Percentiles rank a stretch among this genome's conserved stretches.
Evolutionary conservation across 1,140 invertebrate genomes (phyloP).

Genomic region (Drosophila pruinosa): DNA sequence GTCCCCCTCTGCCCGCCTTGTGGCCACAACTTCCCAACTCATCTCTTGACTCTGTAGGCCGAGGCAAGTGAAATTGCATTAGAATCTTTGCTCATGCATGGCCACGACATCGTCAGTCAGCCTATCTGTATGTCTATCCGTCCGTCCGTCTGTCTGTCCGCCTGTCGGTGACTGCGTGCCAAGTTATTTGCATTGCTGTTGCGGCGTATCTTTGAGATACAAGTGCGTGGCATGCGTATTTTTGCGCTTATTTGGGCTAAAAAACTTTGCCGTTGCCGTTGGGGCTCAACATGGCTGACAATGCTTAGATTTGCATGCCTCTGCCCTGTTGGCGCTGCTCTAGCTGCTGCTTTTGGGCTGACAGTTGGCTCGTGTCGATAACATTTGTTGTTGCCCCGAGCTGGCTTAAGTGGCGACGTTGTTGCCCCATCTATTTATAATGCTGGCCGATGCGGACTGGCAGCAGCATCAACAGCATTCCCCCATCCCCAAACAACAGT

Average conservation of each 20-base stretch:
- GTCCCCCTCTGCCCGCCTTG: neutral
- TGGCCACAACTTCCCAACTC: slow-evolving; percentile 7
- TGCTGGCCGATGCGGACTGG: slow-evolving; percentile 43
- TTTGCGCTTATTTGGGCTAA: slow-evolving; percentile 81
- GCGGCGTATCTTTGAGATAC: slow-evolving; percentile 61
- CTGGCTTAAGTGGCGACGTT: slow-evolving; percentile 72
- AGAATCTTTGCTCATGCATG: slow-evolving; percentile 76
- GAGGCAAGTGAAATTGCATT: slow-evolving; percentile 68
- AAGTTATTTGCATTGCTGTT: slow-evolving; percentile 76
- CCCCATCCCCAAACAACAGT: neutral
- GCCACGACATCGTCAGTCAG: slow-evolving; percentile 39
- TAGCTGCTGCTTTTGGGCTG: slow-evolving; percentile 36
- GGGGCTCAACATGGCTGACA: slow-evolving; percentile 71
- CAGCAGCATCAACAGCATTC: neutral
- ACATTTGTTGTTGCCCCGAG: slow-evolving; percentile 62
- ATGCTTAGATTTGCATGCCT: slow-evolving; percentile 71
- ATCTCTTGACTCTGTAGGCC: neutral
- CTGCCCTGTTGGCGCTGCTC: slow-evolving; percentile 7
- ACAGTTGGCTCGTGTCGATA: slow-evolving; percentile 81
- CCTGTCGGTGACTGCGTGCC: slow-evolving; percentile 52
- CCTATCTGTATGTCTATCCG: neutral
- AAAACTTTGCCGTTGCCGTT: slow-evolving; percentile 64
- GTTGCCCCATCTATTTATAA: slow-evolving; percentile 64
- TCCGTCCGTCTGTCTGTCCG: neutral
- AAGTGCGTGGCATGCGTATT: slow-evolving; percentile 55